Base-by-base conservation (phyloP, 1,140 invertebrate species). In the Drosophila willistoni region DNA sequence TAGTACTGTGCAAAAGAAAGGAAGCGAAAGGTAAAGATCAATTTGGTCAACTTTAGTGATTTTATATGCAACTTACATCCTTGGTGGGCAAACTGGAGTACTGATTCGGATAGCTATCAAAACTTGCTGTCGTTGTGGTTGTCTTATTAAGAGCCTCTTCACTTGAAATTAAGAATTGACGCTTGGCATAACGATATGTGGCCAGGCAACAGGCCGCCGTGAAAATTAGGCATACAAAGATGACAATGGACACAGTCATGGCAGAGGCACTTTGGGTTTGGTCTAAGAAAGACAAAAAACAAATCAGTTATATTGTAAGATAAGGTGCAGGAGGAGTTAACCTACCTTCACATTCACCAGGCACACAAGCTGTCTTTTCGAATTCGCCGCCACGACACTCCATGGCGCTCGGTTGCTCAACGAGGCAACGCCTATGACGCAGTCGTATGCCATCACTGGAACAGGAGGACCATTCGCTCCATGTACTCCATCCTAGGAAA, bases 41-140 rank as follows among this genome's bases (percentile, higher is more conserved):
- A 25, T 55, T n/a, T 1, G 6, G 19, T 22, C 36, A n/a, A 39
- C 10, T 14, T 14, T 1, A 47, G n/a, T 6, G 3, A 29, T 9
- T 7, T 12, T 2, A 29, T 29, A 29, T 25, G 0, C 36, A 9
- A 81, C 93, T 93, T 71, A 95, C 94, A 91, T 96, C 95, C 84
- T 96, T 96, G 60, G 96, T 92, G 0, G 95, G 96, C 34, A 97
- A 94, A n/a, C 95, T 95, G 47, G 96, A 96, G 86, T 97, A 97
- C 68, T 96, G 95, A 91, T 97, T 97, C 79, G 96, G 96, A 82
- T 96, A 96, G 0, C 95, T 95, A 61, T 96, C 96, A 79, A 97
- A 97, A 90, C 96, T 96, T 57, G 94, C 95, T 12, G 79, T 84
- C 13, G 90, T 90, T 4, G 90, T 91, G 0, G 79, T 91, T 47